Evolutionary conservation across 2,797 vertebrate species (phyloP).

Genomic region (Syngnathus rostellatus): DNA sequence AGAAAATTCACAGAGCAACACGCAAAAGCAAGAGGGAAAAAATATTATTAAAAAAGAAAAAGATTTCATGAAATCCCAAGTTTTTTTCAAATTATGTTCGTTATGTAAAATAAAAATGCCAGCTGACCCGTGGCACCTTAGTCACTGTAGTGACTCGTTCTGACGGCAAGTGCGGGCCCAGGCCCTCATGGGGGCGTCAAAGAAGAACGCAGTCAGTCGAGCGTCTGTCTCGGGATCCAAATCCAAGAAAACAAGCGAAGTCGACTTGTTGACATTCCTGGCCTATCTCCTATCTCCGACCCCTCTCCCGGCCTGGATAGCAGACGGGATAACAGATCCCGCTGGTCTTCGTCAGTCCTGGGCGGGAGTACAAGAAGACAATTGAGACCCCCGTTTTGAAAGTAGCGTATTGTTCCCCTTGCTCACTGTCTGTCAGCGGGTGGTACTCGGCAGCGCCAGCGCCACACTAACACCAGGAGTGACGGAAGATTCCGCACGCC

Average conservation of each 20-base stretch:
- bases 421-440: slow-evolving; percentile 60
- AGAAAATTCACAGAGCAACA: slow-evolving; percentile 6
- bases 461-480: slow-evolving; percentile 59
- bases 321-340: slow-evolving; percentile 30
- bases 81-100: too few relatives aligned
- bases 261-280: slow-evolving; percentile 22
- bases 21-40: background rate
- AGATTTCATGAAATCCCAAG: too few relatives aligned
- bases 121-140: slow-evolving; percentile 41
- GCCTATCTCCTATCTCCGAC: slow-evolving; percentile 32
- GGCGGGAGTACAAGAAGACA: slow-evolving; percentile 46
- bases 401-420: slow-evolving; percentile 57
- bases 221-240: slow-evolving; percentile 21
- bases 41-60: too few relatives aligned
- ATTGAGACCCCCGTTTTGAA: slow-evolving; percentile 37
- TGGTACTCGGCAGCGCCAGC: slow-evolving; percentile 61
- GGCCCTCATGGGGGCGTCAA: slow-evolving; percentile 29
- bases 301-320: slow-evolving; percentile 23
- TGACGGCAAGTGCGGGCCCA: slow-evolving; percentile 24
- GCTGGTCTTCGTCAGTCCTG: slow-evolving; percentile 17
- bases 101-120: slow-evolving; percentile 12
- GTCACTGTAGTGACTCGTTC: background rate
- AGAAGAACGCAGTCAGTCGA: slow-evolving; percentile 20
- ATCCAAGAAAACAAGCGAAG: slow-evolving; percentile 29
- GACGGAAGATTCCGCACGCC: slow-evolving; percentile 29